These are phyloP conservation scores for Spialia ferax DNA, from an alignment of 2,888 invertebrate species.

Conservation along the genomic window DNA sequence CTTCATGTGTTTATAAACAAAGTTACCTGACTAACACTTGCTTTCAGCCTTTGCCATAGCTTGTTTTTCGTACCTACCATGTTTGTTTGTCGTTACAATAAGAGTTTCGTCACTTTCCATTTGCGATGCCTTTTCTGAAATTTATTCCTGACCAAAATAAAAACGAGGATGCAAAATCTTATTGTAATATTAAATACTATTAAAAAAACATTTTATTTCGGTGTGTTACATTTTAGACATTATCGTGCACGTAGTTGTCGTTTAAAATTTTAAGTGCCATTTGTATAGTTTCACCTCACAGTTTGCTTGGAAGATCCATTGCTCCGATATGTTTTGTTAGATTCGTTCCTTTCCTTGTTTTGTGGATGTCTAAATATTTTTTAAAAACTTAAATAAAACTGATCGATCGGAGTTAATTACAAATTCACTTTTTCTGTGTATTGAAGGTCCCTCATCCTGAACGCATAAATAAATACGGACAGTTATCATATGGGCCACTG, in stretches of 20 bases:
- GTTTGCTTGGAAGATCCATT: slow-evolving; percentile 51
- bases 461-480: slow-evolving; percentile 87
- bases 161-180: slow-evolving; percentile 44
- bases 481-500: slow-evolving; percentile 89
- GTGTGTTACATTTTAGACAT: slow-evolving; percentile 28
- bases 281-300: slow-evolving; percentile 36
- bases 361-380: slow-evolving; percentile 71
- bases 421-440: slow-evolving; percentile 85
- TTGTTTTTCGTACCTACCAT: slow-evolving; percentile 52
- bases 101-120: slow-evolving; percentile 36
- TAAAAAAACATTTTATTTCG: slow-evolving; percentile 18
- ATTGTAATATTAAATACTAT: slow-evolving; percentile 42
- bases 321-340: slow-evolving; percentile 48
- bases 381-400: slow-evolving; percentile 48
- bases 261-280: slow-evolving; percentile 30
- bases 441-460: slow-evolving; percentile 89
- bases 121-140: background rate
- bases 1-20: slow-evolving; percentile 87
- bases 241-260: slow-evolving; percentile 30
- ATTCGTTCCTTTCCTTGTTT: slow-evolving; percentile 67
- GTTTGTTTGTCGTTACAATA: slow-evolving; percentile 39
- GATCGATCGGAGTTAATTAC: slow-evolving; percentile 59
- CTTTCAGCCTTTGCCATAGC: slow-evolving; percentile 67
- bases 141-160: background rate
- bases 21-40: slow-evolving; percentile 82